These are phyloP conservation scores for Pammene fasciana DNA, from an alignment of 2,888 invertebrate genomes.

Conservation along the genomic window DNA sequence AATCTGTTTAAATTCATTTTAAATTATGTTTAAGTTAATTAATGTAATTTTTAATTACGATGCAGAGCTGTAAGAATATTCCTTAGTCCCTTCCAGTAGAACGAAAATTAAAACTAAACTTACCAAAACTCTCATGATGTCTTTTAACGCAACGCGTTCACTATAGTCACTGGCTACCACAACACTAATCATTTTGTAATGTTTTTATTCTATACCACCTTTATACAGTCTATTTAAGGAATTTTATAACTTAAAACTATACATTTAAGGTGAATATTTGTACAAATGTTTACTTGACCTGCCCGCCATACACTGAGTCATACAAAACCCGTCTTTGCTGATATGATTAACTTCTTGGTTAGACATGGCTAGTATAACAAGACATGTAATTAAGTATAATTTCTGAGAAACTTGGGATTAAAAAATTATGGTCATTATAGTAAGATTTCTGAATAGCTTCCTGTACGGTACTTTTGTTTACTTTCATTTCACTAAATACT, in stretches of 20 bases:
- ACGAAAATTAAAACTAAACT: constrained; percentile 11
- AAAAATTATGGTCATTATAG: neutral
- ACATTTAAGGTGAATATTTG: constrained; percentile 1
- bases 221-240: neutral
- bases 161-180: neutral
- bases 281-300: neutral
- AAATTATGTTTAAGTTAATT: too few relatives aligned
- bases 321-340: constrained; percentile 8
- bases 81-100: neutral
- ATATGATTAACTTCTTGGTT: neutral
- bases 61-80: neutral
- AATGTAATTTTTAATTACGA: neutral
- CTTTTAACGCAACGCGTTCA: constrained; percentile 1
- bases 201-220: constrained; percentile 14
- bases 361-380: neutral
- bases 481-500: too few relatives aligned
- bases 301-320: constrained; percentile 10
- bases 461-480: constrained; percentile 14
- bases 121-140: constrained; percentile 27
- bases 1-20: too few relatives aligned
- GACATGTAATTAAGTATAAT: neutral
- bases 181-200: constrained; percentile 28
- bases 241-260: neutral
- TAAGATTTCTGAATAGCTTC: neutral
- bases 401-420: neutral